phyloP scores from a whole-genome alignment of 2,888 invertebrate genomes.

The Andrena minutula region DNA sequence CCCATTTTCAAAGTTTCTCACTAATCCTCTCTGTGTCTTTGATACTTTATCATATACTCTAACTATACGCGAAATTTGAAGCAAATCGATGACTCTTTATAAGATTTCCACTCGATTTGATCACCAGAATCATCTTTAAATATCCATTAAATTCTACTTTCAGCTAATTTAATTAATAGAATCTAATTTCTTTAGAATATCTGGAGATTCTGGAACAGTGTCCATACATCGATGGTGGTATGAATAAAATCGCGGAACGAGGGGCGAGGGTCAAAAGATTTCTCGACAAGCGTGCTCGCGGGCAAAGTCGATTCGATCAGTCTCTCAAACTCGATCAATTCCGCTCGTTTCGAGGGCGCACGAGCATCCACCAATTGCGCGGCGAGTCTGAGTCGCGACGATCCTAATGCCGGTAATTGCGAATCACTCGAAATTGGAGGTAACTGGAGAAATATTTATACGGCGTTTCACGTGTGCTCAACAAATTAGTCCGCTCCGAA shows the following conservation, averaged over 20 bases:
- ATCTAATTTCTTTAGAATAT: too few species aligned
- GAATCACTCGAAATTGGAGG: conserved; percentile 15
- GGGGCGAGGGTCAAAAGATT: background rate
- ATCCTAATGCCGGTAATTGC: conserved; percentile 37
- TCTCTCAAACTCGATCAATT: conserved; percentile 49
- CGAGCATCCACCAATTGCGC: conserved; percentile 32
- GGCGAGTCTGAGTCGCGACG: conserved; percentile 16
- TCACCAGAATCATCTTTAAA: too few species aligned
- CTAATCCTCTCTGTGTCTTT: too few species aligned
- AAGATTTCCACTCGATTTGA: too few species aligned
- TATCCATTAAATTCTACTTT: too few species aligned
- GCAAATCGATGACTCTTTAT: too few species aligned
- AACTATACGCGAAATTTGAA: too few species aligned
- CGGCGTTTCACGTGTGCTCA: background rate
- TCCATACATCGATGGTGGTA: too few species aligned
- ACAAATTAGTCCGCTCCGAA: background rate
- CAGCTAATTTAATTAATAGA: too few species aligned
- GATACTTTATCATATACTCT: too few species aligned
- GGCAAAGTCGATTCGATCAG: conserved; percentile 33
- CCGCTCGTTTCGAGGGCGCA: conserved; percentile 18
- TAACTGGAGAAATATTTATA: conserved; percentile 23
- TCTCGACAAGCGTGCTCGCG: background rate
- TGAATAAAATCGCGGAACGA: background rate
- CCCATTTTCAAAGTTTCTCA: too few species aligned
- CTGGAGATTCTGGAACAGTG: too few species aligned